Base-by-base conservation (phyloP, 2,113 vertebrate genomes). In the Ctenodactylus gundi region DNA sequence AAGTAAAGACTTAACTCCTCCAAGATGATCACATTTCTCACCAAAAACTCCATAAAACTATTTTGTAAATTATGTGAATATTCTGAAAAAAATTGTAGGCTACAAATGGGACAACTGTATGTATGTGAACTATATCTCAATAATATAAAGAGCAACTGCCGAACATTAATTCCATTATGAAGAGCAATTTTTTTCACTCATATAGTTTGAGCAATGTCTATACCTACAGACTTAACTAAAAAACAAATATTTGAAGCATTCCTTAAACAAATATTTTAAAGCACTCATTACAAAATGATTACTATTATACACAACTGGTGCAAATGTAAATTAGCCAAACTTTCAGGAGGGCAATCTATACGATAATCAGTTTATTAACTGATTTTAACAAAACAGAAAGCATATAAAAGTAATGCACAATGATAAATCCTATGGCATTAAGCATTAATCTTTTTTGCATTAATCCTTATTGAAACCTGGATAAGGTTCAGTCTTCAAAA, bases 321-420 rank as follows among this genome's bases (percentile, higher is more conserved):
- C n/a, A 46, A 70, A 88, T 53, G 83, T 25, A 83, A 93, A 93
- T 23, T 55, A 62, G 29, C 57, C 58, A 83, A 73, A 67, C 41
- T 93, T 93, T 96, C 78, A 70, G 44, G 29, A 91, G 27, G 25
- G 18, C 60, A 73, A 65, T 34, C 11, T 55, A 18, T 49, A 58
- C 64, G 18, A 87, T 39, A 31, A 83, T 49, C 34, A 81, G 51
- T 64, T 85, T 72, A 77, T 53, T 13, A 88, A 64, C 0, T 53
- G 17, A 88, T 51, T 81, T 83, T 82, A 94, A 96, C 72, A 55
- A 86, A 94, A 60, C 41, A 73, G 31, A 90, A 58, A 93, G 68
- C n/a, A 68, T n/a, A 78, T 72, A 72, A 72, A 72, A 75, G n/a
- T 55, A 29, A 90, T 57, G 20, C 6, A 64, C 7, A 68, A 82